Percentiles rank a stretch among this genome's conserved stretches.
phyloP scores from a whole-genome alignment of 2,113 vertebrate species.

The Menidia beryllina region DNA sequence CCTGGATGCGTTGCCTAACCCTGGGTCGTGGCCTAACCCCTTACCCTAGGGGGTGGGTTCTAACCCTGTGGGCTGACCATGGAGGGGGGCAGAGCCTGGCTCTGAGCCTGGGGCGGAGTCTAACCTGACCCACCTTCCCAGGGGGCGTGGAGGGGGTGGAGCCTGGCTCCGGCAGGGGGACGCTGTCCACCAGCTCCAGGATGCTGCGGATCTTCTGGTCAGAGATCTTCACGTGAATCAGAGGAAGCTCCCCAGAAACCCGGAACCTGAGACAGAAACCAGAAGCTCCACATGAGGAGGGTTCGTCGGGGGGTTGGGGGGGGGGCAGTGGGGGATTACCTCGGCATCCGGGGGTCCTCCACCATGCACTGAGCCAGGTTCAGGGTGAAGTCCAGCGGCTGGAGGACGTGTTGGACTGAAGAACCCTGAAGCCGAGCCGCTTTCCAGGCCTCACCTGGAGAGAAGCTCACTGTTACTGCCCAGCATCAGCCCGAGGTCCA shows the following conservation, averaged over 20 bases:
- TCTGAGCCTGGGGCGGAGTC: too few relatives aligned
- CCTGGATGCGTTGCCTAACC: too few relatives aligned
- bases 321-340: slow-evolving; percentile 71
- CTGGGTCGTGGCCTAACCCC: too few relatives aligned
- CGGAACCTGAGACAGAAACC: slow-evolving; percentile 86
- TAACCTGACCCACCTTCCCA: slow-evolving; percentile 77
- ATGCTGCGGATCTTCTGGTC: slow-evolving; percentile 91
- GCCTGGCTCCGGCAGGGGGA: slow-evolving; percentile 86
- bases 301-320: too few relatives aligned
- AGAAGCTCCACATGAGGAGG: too few relatives aligned
- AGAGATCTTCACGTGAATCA: slow-evolving; percentile 91
- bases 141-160: slow-evolving; percentile 71
- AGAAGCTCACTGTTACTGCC: too few relatives aligned
- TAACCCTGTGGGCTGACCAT: too few relatives aligned
- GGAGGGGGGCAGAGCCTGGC: too few relatives aligned
- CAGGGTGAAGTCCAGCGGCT: slow-evolving; percentile 91
- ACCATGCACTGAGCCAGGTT: slow-evolving; percentile 94
- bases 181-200: slow-evolving; percentile 86
- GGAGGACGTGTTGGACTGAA: slow-evolving; percentile 89
- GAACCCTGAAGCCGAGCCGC: slow-evolving; percentile 84
- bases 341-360: slow-evolving; percentile 93
- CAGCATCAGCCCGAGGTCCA: too few relatives aligned
- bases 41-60: too few relatives aligned
- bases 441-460: slow-evolving; percentile 90
- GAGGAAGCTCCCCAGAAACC: slow-evolving; percentile 91